Base-by-base conservation (phyloP, 2,888 invertebrate genomes). In the Schrankia costaestrigalis region DNA sequence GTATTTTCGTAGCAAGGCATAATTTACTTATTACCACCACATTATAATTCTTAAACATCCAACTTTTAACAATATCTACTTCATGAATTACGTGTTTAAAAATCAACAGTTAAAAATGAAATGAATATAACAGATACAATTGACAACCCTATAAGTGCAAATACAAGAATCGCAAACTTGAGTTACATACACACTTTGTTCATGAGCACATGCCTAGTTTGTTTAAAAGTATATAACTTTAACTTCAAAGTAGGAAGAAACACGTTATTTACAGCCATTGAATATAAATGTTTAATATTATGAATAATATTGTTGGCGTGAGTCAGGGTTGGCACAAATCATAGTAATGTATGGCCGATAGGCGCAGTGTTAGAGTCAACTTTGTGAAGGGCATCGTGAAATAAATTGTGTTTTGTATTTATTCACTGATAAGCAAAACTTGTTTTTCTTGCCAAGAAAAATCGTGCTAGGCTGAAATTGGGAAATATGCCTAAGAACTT, bases 181-280 rank as follows among this genome's bases (percentile, higher is more conserved):
- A 17, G 46, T 35, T 26, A 41, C 30, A 36, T 35, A 17, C 39
- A 27, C 30, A 47, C 42, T 46, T 40, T 42, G 45, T 56, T 56
- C 42, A 57, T 31, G 47, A 44, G 35, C 42, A 42, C 29, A 41
- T 46, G 47, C 46, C 37, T 44, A 47, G 50, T 57, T 57, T 55
- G 53, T 56, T 56, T 42, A 41, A 56, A 57, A 50, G 58, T 55
- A 44, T 43, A 56, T 46, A 57, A 55, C 46, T 55, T 46, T 44
- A 42, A 43, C 49, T 40, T 56, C 42, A 45, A 46, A 53, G 41
- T 53, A 46, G 40, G 32, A 31, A 21, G 25, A 41, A 28, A 37
- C 47, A 38, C 53, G 46, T 45, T 57, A 50, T 57, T 55, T 52
- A 34, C 42, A 35, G 34, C 38, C 49, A 41, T 41, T 53, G 55